Conservation (phyloP, 2,888 invertebrate genomes). For the Limenitis camilla region DNA sequence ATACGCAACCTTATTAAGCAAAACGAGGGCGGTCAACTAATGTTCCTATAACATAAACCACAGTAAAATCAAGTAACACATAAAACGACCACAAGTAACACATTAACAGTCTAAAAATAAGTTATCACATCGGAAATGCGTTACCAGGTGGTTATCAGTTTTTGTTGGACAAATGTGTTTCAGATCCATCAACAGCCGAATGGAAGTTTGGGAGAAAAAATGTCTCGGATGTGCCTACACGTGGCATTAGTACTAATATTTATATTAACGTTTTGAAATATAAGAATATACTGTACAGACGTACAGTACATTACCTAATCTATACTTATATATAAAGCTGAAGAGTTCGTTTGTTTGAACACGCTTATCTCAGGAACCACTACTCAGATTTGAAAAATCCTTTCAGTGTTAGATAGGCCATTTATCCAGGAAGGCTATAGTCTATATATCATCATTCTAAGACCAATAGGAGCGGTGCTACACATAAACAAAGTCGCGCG, state of each 20-base stretch:
- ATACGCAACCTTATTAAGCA: no score
- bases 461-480: no score
- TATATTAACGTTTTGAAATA: background rate
- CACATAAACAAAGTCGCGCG: no score
- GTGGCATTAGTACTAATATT: conserved; percentile 4
- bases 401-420: no score
- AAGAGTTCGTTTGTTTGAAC: no score
- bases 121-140: conserved; percentile 42
- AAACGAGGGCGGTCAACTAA: no score
- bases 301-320: no score
- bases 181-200: conserved; percentile 46
- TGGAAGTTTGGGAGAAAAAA: conserved; percentile 12
- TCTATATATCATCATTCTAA: no score
- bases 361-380: no score
- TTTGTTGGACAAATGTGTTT: conserved; percentile 54
- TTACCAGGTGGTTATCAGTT: conserved; percentile 42
- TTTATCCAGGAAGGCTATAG: no score
- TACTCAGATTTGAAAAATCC: no score
- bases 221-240: conserved; percentile 2
- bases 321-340: no score
- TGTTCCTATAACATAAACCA: background rate
- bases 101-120: conserved; percentile 15
- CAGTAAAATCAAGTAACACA: background rate
- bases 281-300: background rate
- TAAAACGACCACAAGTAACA: background rate